These are phyloP conservation scores for Nebria ingens DNA, from an alignment of 1,140 invertebrate genomes.

Conservation along the genomic window DNA sequence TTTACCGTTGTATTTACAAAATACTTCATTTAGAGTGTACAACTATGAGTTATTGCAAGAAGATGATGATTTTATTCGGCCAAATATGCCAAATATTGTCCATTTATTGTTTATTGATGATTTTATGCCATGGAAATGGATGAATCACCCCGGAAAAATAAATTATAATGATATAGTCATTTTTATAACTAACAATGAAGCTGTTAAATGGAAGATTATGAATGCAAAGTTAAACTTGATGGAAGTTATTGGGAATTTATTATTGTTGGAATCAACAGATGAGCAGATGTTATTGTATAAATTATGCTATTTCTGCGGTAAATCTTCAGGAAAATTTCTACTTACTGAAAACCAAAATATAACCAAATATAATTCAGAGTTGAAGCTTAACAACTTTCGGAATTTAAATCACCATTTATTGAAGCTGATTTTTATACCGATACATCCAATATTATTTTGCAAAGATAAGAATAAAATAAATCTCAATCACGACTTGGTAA, in stretches of 20 bases:
- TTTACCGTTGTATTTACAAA: neutral
- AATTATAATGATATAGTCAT: neutral
- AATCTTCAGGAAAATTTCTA: neutral
- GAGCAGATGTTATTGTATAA: no score
- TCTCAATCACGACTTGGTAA: no score
- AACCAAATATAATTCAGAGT: neutral
- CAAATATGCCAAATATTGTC: neutral
- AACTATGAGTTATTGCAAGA: neutral
- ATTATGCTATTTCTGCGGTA: no score
- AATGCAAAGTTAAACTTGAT: neutral
- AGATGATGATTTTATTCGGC: neutral
- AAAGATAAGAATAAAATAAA: no score
- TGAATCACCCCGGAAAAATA: neutral
- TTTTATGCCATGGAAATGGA: neutral
- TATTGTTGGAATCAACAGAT: neutral
- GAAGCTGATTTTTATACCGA: neutral
- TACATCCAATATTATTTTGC: no score
- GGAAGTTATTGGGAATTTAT: neutral
- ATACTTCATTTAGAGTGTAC: neutral
- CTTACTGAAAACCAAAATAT: no score
- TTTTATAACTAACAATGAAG: neutral
- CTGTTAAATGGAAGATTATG: neutral
- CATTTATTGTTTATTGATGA: neutral
- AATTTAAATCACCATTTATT: neutral
- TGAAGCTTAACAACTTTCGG: no score